A percentile compares a stretch with the other conserved stretches of the same genome.
phyloP scores from a whole-genome alignment of 1,140 invertebrate species.

The Nasonia giraulti region DNA sequence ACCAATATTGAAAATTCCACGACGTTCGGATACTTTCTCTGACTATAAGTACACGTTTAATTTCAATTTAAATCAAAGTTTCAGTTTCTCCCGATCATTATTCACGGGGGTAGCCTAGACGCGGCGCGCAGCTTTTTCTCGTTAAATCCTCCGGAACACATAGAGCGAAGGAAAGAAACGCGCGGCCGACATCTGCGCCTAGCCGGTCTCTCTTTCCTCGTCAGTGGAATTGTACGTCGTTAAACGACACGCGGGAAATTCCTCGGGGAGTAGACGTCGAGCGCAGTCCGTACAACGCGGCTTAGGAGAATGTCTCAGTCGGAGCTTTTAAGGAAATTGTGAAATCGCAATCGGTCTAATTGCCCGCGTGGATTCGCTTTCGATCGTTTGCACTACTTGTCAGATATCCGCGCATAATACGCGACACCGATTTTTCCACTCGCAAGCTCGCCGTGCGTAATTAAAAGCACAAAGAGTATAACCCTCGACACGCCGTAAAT shows the following conservation, averaged over 20 bases:
- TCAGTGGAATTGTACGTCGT: conserved; percentile 18
- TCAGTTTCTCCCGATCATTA: background rate
- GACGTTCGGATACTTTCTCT: background rate
- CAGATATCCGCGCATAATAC: background rate
- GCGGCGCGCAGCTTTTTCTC: background rate
- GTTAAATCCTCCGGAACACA: background rate
- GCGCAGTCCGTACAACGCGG: background rate
- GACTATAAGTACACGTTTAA: too few species aligned
- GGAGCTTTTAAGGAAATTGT: conserved; percentile 46
- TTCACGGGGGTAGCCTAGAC: too few species aligned
- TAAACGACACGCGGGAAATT: conserved; percentile 18
- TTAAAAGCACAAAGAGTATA: conserved; percentile 3
- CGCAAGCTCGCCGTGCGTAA: background rate
- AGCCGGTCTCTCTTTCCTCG: background rate
- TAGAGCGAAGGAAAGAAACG: background rate
- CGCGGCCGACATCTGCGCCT: background rate
- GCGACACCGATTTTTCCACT: background rate
- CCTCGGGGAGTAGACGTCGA: conserved; percentile 18
- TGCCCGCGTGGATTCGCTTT: conserved; percentile 8
- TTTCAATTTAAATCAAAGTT: background rate
- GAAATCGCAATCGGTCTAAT: conserved; percentile 41
- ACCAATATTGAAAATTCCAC: conserved; percentile 38
- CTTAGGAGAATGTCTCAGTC: background rate
- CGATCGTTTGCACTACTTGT: background rate
- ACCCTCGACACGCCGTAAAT: background rate